Evolutionary conservation across 35 echinoderm and acorn worm genomes (phyloP).

Genomic region (Stichopus chloronotus): DNA sequence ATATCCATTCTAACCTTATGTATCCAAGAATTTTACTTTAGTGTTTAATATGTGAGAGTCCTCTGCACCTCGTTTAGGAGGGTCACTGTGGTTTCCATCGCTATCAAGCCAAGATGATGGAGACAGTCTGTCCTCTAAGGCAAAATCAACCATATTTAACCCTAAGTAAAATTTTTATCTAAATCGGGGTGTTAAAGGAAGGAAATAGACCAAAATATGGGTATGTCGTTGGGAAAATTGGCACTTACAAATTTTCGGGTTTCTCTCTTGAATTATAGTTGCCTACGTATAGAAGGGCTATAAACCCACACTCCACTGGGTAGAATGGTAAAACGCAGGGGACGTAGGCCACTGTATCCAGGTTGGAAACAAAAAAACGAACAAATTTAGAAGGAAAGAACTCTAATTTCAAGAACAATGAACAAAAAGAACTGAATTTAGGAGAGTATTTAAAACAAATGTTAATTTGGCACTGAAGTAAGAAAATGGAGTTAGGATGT

Average conservation of each 20-base stretch:
- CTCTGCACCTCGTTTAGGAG: background rate
- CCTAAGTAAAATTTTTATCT: background rate
- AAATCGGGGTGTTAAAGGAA: background rate
- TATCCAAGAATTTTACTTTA: background rate
- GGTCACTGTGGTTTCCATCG: background rate
- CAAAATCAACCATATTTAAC: background rate
- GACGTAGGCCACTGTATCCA: background rate
- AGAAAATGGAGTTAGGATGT: background rate
- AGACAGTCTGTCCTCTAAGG: background rate
- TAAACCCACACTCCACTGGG: background rate
- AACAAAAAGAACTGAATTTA: background rate
- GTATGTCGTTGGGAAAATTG: background rate
- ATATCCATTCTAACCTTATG: background rate
- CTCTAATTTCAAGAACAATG: background rate
- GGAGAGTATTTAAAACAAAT: background rate
- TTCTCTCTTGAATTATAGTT: background rate
- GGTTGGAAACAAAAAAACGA: background rate
- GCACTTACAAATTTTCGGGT: background rate
- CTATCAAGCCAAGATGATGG: background rate
- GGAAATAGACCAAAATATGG: background rate
- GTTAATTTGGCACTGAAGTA: background rate
- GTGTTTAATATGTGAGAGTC: background rate
- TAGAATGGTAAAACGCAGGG: background rate
- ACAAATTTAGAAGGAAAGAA: background rate
- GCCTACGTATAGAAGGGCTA: background rate